phyloP scores from a whole-genome alignment of 2,113 vertebrate genomes.

The Dipodomys stephensi region DNA sequence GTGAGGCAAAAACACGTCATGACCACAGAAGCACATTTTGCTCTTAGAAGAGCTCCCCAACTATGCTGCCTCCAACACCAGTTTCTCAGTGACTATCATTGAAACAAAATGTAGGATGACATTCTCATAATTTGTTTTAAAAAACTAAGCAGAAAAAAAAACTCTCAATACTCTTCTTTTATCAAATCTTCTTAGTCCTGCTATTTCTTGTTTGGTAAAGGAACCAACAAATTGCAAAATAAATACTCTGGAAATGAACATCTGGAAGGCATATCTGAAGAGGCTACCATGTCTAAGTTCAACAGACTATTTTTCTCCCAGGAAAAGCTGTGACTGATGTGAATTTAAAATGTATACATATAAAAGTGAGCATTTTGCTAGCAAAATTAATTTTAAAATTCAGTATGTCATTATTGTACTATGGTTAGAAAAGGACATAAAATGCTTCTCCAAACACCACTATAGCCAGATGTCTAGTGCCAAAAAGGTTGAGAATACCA shows the following conservation, averaged over 20 bases:
- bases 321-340: neutral
- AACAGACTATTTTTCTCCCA: neutral
- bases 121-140: slow-evolving; percentile 29
- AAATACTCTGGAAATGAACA: slow-evolving; percentile 49
- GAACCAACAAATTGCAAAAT: slow-evolving; percentile 4
- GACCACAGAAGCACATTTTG: neutral
- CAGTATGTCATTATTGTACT: neutral
- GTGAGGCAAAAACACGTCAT: slow-evolving; percentile 51
- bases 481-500: neutral
- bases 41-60: neutral
- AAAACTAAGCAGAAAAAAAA: neutral
- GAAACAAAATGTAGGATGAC: neutral
- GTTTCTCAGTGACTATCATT: neutral
- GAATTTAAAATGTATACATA: neutral
- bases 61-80: neutral
- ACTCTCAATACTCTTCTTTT: neutral
- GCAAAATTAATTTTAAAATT: slow-evolving; percentile 48
- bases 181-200: neutral
- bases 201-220: slow-evolving; percentile 28
- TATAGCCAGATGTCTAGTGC: neutral
- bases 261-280: neutral
- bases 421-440: neutral
- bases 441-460: neutral
- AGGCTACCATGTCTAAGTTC: neutral
- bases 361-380: neutral